Evolutionary conservation across 2,888 invertebrate species (phyloP), one percentile per base, ranked within the genome.

Genomic region (Troides helena): DNA sequence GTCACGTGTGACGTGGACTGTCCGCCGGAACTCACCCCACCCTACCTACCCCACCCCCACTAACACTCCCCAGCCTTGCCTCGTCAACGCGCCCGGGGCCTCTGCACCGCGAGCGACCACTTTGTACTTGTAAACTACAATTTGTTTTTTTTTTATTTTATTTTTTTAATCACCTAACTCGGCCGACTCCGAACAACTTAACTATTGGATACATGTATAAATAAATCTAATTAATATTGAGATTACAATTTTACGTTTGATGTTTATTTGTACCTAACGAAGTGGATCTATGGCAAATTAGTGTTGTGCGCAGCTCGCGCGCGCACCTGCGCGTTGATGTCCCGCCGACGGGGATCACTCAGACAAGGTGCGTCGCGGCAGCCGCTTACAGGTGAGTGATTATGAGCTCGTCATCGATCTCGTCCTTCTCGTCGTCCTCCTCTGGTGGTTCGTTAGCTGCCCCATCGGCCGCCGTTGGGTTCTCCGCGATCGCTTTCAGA

Each of bases 381-480:
- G 39, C 39, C 57, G 63, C 68, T 84, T 95, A 97, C 83, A 97
- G 94, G 88, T 97, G 97, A 74, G 97, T 97, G 82, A 97, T 95
- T 84, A 97, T 95, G 85, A 97, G 97, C 84, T 97, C 97, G 85
- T 97, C 97, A 90, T 97, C 97, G 79, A 97, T 95, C 87, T 97
- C 97, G 87, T 97, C 97, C 82, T 96, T 96, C 84, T 97, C 97
- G 82, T 97, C 97, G 71, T 96, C 96, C 87, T 97, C 97, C 84
- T 97, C 97, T 25, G 95, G 93, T 58, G 95, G 95, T 73, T 94
- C 94, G 71, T 94, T 94, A 70, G 95, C 95, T 14, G 95, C 95
- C 43, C 95, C 95, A 65, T 93, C 94, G 58, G 92, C 92, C 72
- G 93, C 85, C 71, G 94, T 94, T 60, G 95, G 94, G 78, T 94